Evolutionary conservation across 2,113 vertebrate species (phyloP).

Genomic region (Nothobranchius kuhntae): DNA sequence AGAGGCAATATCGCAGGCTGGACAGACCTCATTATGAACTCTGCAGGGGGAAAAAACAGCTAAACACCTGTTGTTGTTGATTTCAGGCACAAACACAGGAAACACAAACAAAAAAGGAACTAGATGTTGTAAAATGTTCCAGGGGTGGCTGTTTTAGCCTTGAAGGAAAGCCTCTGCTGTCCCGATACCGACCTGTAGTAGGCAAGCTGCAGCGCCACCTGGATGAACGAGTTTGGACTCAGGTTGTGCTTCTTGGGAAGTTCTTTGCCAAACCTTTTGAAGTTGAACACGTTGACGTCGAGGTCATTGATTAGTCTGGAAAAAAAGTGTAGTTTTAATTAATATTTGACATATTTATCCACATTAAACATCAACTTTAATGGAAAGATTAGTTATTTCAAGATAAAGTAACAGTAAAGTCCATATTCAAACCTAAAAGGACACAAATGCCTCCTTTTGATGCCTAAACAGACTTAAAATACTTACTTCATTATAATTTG

Average conservation of each 20-base stretch:
- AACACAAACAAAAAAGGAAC: no score
- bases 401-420: background rate
- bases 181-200: conserved; percentile 80
- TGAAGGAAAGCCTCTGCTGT: no score
- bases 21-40: conserved; percentile 79
- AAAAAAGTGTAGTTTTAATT: background rate
- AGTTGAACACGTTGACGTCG: conserved; percentile 86
- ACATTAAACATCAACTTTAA: no score
- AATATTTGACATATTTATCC: no score
- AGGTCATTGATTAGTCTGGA: conserved; percentile 85
- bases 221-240: conserved; percentile 84
- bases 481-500: no score
- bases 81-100: no score
- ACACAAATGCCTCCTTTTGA: background rate
- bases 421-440: background rate
- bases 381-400: no score
- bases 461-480: no score
- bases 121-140: no score
- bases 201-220: conserved; percentile 82
- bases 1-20: conserved; percentile 80
- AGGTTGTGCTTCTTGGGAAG: conserved; percentile 77
- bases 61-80: background rate
- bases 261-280: conserved; percentile 81
- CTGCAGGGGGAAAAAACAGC: conserved; percentile 47
- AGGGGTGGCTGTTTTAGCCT: no score